Conservation (phyloP, 2,113 vertebrate species). For the Poeciliopsis turrubarensis region DNA sequence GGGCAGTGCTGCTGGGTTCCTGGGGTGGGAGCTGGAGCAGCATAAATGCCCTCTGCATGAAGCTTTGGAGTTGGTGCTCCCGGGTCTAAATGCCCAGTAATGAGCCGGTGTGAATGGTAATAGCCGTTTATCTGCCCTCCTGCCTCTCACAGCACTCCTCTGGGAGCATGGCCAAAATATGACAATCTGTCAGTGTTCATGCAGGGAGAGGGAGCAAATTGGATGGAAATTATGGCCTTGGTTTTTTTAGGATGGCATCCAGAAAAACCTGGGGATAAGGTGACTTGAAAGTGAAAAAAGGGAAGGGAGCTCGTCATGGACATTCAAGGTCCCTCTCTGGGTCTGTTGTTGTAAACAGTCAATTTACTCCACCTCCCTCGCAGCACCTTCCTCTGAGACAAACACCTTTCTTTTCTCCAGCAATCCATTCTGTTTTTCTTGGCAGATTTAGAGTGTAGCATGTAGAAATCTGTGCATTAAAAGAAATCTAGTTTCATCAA, state of each 20-base stretch:
- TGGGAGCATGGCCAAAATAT: constrained; percentile 79
- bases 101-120: constrained; percentile 74
- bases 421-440: constrained; percentile 42
- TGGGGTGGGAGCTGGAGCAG: constrained; percentile 19
- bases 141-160: constrained; percentile 71
- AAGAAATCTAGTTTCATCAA: constrained; percentile 37
- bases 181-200: constrained; percentile 77
- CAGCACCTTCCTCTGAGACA: constrained; percentile 47
- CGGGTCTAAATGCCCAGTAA: constrained; percentile 74
- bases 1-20: constrained; percentile 16
- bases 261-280: constrained; percentile 66
- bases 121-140: constrained; percentile 76
- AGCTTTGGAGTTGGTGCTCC: constrained; percentile 49
- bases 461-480: constrained; percentile 27
- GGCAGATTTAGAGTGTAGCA: constrained; percentile 35
- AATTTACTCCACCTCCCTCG: constrained; percentile 54
- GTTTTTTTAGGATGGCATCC: constrained; percentile 71
- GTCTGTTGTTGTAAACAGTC: constrained; percentile 63
- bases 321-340: constrained; percentile 67
- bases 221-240: constrained; percentile 77
- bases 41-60: constrained; percentile 33
- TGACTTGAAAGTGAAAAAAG: constrained; percentile 74
- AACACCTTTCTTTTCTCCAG: constrained; percentile 39
- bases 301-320: constrained; percentile 57
- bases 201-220: constrained; percentile 71